phyloP scores from a whole-genome alignment of 2,888 invertebrate species.

The Synanthedon myopaeformis region DNA sequence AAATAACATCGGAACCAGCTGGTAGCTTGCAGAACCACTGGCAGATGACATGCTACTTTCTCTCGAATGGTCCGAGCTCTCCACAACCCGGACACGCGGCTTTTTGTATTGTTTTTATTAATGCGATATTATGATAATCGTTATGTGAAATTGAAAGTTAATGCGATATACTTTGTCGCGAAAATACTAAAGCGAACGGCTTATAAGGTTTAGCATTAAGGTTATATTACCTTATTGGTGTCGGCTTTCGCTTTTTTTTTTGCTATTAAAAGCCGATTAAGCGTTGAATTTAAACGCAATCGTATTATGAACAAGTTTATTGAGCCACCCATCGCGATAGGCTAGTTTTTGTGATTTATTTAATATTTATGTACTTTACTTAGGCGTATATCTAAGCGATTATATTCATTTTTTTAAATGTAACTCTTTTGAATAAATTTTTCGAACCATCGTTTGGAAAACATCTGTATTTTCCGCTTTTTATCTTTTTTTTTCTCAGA shows the following conservation, averaged over 20 bases:
- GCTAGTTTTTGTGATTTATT: background rate
- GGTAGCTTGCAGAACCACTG: slow-evolving; percentile 17
- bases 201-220: slow-evolving; percentile 18
- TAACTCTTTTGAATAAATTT: too few species aligned
- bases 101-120: slow-evolving; percentile 57
- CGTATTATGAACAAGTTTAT: background rate
- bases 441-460: too few species aligned
- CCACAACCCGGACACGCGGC: slow-evolving; percentile 43
- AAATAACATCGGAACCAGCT: slow-evolving; percentile 24
- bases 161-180: slow-evolving; percentile 36
- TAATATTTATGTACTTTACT: too few species aligned
- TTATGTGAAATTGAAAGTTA: slow-evolving; percentile 53
- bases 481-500: too few species aligned
- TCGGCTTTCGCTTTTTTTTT: slow-evolving; percentile 11
- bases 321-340: background rate
- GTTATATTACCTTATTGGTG: slow-evolving; percentile 16
- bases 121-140: slow-evolving; percentile 48
- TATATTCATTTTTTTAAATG: too few species aligned
- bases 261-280: slow-evolving; percentile 2
- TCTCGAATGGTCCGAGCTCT: slow-evolving; percentile 33
- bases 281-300: background rate
- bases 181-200: slow-evolving; percentile 44
- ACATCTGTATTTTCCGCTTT: too few species aligned
- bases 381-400: too few species aligned
- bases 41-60: slow-evolving; percentile 55